Evolutionary conservation across 2,888 invertebrate genomes (phyloP).

Genomic region (Acrobasis repandana): DNA sequence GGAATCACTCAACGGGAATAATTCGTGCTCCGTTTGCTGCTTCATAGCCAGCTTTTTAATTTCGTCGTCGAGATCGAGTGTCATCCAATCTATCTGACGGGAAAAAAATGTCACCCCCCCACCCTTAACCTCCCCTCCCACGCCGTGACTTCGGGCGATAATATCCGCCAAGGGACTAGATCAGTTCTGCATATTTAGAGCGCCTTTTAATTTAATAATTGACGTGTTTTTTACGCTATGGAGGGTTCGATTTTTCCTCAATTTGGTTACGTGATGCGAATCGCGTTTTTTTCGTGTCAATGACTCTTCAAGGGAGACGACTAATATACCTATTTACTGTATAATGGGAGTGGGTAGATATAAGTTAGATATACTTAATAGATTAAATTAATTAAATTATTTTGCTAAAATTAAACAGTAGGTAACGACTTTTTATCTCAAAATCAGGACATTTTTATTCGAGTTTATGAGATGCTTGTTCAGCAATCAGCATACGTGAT

Average conservation of each 20-base stretch:
- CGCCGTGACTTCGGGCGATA: conserved; percentile 54
- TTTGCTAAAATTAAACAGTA: no score
- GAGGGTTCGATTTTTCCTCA: conserved; percentile 16
- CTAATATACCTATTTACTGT: neutral
- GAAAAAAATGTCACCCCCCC: conserved; percentile 56
- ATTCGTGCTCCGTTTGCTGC: conserved; percentile 76
- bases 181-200: conserved; percentile 44
- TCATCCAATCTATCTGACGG: conserved; percentile 81
- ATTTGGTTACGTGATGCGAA: conserved; percentile 11
- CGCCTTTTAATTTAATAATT: conserved; percentile 34
- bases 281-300: conserved; percentile 1
- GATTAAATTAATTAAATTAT: no score
- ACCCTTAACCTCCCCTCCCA: conserved; percentile 41
- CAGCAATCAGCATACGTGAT: no score
- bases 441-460: no score
- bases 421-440: no score
- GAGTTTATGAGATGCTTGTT: no score
- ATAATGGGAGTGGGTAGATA: no score
- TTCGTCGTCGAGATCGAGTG: conserved; percentile 81
- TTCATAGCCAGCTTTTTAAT: conserved; percentile 81
- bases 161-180: conserved; percentile 64
- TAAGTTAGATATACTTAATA: no score
- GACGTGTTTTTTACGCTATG: conserved; percentile 31
- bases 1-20: conserved; percentile 82
- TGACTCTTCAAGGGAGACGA: conserved; percentile 1